Conservation (phyloP, 1,140 invertebrate genomes). For the Trachymyrmex cornetzi region DNA sequence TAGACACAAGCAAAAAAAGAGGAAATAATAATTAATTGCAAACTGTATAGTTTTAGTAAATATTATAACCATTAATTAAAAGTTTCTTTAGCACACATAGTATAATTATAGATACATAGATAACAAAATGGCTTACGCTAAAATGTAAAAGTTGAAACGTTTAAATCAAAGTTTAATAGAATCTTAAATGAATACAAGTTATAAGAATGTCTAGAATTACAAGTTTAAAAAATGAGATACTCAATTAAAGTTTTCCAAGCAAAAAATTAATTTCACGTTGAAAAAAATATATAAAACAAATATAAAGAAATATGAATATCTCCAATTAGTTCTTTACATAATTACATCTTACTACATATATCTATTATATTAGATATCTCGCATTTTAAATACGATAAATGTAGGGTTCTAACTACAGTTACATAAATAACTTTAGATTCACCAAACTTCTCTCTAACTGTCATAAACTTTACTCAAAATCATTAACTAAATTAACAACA, state of each 20-base stretch:
- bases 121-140: not conserved
- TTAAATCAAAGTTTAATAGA: constrained; percentile 9
- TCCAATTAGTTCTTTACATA: not conserved
- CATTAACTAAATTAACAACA: constrained; percentile 18
- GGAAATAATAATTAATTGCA: too few relatives aligned
- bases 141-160: not conserved
- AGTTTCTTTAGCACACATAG: not conserved
- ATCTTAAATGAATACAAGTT: not conserved
- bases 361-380: too few relatives aligned
- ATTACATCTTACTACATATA: not conserved
- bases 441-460: not conserved
- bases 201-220: not conserved
- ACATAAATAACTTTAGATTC: constrained; percentile 9
- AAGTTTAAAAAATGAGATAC: constrained; percentile 2
- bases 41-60: too few relatives aligned
- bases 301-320: not conserved
- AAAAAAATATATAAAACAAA: not conserved
- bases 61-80: constrained; percentile 29
- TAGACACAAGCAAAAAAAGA: too few relatives aligned
- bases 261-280: not conserved
- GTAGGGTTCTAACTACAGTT: not conserved
- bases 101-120: not conserved
- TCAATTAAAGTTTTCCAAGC: not conserved
- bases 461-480: not conserved
- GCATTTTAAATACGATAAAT: not conserved